A percentile compares a stretch with the other conserved stretches of the same genome.
These are phyloP conservation scores for Zygogramma bicolorata DNA, from an alignment of 2,888 invertebrate species.

Conservation along the genomic window DNA sequence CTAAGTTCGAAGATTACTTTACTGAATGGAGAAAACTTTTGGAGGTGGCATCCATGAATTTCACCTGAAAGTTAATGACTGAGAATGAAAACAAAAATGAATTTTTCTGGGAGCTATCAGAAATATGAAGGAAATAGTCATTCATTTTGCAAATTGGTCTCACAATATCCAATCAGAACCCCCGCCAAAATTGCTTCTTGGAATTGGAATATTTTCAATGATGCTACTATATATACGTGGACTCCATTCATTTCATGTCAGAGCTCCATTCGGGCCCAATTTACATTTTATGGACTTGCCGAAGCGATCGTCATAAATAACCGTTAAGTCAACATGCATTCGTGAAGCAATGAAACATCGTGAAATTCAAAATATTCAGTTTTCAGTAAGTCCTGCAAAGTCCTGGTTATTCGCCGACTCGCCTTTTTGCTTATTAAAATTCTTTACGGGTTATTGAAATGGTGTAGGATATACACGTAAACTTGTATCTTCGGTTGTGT, in stretches of 20 bases:
- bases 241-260: neutral
- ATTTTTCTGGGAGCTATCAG: too few relatives aligned
- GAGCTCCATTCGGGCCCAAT: neutral
- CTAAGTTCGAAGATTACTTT: too few relatives aligned
- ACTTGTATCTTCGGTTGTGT: constrained; percentile 19
- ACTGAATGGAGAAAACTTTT: too few relatives aligned
- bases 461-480: constrained; percentile 38
- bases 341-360: neutral
- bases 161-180: too few relatives aligned
- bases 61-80: too few relatives aligned
- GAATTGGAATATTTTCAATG: too few relatives aligned
- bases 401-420: constrained; percentile 5
- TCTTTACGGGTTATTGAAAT: constrained; percentile 35
- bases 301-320: neutral
- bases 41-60: too few relatives aligned
- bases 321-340: neutral
- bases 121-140: too few relatives aligned
- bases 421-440: constrained; percentile 43
- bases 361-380: constrained; percentile 3
- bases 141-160: too few relatives aligned
- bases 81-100: too few relatives aligned
- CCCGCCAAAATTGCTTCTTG: too few relatives aligned
- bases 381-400: constrained; percentile 10
- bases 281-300: neutral
- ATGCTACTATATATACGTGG: neutral